Percentiles rank a stretch among this genome's conserved stretches.
These are phyloP conservation scores for Drosophila erecta DNA, from an alignment of 1,140 invertebrate species.

Conservation along the genomic window DNA sequence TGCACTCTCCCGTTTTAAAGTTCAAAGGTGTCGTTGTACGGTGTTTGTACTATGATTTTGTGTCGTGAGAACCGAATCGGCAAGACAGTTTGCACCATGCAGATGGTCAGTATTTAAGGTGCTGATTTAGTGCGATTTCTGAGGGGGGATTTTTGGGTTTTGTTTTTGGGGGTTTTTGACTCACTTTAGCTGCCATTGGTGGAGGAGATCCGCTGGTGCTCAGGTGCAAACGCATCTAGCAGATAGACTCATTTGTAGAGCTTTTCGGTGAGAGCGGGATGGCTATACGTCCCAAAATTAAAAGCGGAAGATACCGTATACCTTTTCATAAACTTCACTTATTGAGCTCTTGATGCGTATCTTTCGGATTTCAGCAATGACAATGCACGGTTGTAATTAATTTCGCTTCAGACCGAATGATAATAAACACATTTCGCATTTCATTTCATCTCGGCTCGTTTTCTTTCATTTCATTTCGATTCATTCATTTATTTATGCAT, in stretches of 20 bases:
- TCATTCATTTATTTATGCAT: conserved; percentile 68
- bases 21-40: conserved; percentile 65
- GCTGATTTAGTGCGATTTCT: conserved; percentile 1
- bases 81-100: conserved; percentile 31
- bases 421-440: conserved; percentile 43
- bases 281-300: conserved; percentile 35
- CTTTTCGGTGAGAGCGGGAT: conserved; percentile 51
- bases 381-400: conserved; percentile 46
- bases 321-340: conserved; percentile 40
- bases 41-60: conserved; percentile 45
- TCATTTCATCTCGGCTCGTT: conserved; percentile 54
- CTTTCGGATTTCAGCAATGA: conserved; percentile 15
- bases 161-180: conserved; percentile 7
- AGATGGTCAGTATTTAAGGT: conserved; percentile 38
- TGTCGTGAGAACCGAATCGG: conserved; percentile 72
- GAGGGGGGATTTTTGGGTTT: not conserved
- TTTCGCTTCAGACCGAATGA: conserved; percentile 42
- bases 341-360: conserved; percentile 6
- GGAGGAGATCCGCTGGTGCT: conserved; percentile 22
- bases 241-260: conserved; percentile 30
- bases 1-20: conserved; percentile 80
- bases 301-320: conserved; percentile 26
- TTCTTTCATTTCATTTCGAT: conserved; percentile 55
- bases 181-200: conserved; percentile 77
- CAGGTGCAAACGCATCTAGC: conserved; percentile 49